Base-by-base conservation (phyloP, 2,888 invertebrate species). In the Drosophila fungiperda region DNA sequence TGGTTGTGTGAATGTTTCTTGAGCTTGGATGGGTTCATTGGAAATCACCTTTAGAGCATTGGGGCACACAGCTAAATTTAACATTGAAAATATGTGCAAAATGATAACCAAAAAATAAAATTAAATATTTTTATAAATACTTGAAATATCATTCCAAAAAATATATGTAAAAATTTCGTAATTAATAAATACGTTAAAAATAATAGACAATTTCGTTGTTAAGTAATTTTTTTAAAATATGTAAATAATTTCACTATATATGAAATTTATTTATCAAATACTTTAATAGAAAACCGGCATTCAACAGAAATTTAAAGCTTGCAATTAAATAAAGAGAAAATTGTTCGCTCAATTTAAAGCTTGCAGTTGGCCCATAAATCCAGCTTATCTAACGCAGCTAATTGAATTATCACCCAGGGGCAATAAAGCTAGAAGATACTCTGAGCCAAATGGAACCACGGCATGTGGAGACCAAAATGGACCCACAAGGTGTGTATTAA, bases 331-430 rank as follows among this genome's bases (percentile, higher is more conserved):
- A 53, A 53, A 36, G 3, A 50, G 29, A 32, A 17, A 29, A 42
- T 40, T 38, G 8, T 6, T 12, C n/a, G 36, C 20, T 48, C 48
- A 38, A 52, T 53, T 67, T 52, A 62, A 67, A 32, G 49, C 29
- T 55, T 40, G 26, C 49, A 52, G 20, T 42, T 32, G n/a, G 52
- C 32, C 26, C 67, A 80, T 82, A 82, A 82, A 81, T 80, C 65
- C 63, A 55, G 73, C 68, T 80, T 81, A 76, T 72, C 72, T 66
- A 64, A 48, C 42, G 45, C 66, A 75, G 75, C 79, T 87, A 83
- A 89, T 87, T 89, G 82, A 89, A 84, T 87, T 83, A 81, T 79
- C 73, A 67, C 61, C 69, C 70, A 49, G 50, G 42, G 66, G 78
- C 78, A 20, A 67, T 67, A 49, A 69, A 67, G 63, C 73, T 84